phyloP scores from a whole-genome alignment of 1,140 invertebrate species.

The Maconellicoccus hirsutus region DNA sequence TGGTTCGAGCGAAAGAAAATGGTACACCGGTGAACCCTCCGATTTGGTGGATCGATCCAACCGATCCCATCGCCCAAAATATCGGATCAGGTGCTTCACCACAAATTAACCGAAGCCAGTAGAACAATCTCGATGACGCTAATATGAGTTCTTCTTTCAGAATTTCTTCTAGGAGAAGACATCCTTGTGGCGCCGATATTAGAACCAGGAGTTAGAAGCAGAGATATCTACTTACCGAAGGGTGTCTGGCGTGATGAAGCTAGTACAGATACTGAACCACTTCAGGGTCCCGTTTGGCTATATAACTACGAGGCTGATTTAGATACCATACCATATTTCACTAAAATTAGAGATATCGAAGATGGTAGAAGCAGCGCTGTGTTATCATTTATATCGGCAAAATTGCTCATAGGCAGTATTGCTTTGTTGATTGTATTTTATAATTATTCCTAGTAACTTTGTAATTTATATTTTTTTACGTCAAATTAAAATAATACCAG shows the following conservation, averaged over 20 bases:
- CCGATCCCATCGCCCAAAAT: slow-evolving; percentile 46
- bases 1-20: slow-evolving; percentile 43
- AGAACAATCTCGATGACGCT: too few species aligned
- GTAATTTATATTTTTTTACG: too few species aligned
- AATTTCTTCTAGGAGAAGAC: slow-evolving; percentile 69
- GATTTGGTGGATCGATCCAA: slow-evolving; percentile 81
- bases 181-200: slow-evolving; percentile 75
- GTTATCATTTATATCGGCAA: too few species aligned
- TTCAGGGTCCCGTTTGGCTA: slow-evolving; percentile 51
- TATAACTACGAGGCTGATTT: slow-evolving; percentile 52
- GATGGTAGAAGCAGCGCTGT: too few species aligned
- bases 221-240: slow-evolving; percentile 64
- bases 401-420: too few species aligned
- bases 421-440: too few species aligned
- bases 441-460: too few species aligned
- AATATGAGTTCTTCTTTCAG: slow-evolving; percentile 36
- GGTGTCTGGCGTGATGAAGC: slow-evolving; percentile 54
- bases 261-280: slow-evolving; percentile 36
- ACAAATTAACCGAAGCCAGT: too few species aligned
- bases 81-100: slow-evolving; percentile 47
- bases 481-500: too few species aligned
- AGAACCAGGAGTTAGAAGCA: slow-evolving; percentile 44
- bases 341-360: slow-evolving; percentile 12
- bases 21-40: slow-evolving; percentile 72
- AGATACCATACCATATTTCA: slow-evolving; percentile 51